Evolutionary conservation across 2,888 invertebrate species (phyloP).

Genomic region (Tryphoninae sp.): DNA sequence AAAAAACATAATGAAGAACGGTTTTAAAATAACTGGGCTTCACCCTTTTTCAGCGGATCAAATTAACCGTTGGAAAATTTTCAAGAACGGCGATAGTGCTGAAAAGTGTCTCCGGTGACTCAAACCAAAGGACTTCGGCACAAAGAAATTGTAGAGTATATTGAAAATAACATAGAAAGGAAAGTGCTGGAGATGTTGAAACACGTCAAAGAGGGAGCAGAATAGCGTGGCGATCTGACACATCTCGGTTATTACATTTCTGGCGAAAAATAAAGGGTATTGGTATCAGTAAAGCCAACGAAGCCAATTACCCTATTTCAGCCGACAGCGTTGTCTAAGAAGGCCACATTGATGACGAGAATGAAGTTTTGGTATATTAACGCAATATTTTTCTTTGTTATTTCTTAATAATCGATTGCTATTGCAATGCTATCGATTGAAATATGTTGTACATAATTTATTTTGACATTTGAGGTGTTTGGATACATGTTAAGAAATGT

Average conservation of each 20-base stretch:
- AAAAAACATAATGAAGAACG: slow-evolving; percentile 67
- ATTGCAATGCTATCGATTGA: no score
- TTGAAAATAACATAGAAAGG: slow-evolving; percentile 43
- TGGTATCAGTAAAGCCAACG: slow-evolving; percentile 26
- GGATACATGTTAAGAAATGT: not conserved
- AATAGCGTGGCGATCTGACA: slow-evolving; percentile 56
- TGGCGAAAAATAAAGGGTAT: slow-evolving; percentile 61
- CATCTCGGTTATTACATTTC: slow-evolving; percentile 60
- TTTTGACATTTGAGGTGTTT: slow-evolving; percentile 21
- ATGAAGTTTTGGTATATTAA: slow-evolving; percentile 31
- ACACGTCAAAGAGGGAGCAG: slow-evolving; percentile 34
- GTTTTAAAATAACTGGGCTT: slow-evolving; percentile 70
- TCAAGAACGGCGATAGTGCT: slow-evolving; percentile 37
- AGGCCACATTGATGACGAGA: slow-evolving; percentile 23
- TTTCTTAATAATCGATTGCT: slow-evolving; percentile 40
- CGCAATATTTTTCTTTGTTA: slow-evolving; percentile 33
- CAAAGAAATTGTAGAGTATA: slow-evolving; percentile 15
- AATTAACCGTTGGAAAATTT: slow-evolving; percentile 55
- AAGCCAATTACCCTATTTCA: slow-evolving; percentile 9
- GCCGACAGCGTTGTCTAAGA: slow-evolving; percentile 28
- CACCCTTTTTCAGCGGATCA: slow-evolving; percentile 63
- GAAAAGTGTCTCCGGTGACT: slow-evolving; percentile 50
- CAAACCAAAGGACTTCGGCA: slow-evolving; percentile 8
- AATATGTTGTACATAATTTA: slow-evolving; percentile 20
- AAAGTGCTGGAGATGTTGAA: slow-evolving; percentile 41